A percentile compares a stretch with the other conserved stretches of the same genome.
These are phyloP conservation scores for Corbicula japonica DNA, from an alignment of 2,888 invertebrate genomes.

Conservation along the genomic window DNA sequence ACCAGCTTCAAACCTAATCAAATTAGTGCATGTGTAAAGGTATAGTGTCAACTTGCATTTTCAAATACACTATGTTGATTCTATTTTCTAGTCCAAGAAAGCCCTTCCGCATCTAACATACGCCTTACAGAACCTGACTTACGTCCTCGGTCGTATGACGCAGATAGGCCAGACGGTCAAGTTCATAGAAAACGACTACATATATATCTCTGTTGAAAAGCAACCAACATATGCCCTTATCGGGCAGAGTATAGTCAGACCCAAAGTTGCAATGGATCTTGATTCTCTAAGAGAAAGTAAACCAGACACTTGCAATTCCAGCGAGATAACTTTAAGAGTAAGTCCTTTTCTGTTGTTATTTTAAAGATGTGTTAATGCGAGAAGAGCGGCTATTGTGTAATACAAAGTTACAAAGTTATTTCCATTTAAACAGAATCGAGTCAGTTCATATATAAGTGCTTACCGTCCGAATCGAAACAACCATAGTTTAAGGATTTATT, in stretches of 20 bases:
- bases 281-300: constrained; percentile 9
- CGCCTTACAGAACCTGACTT: constrained; percentile 45
- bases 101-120: constrained; percentile 46
- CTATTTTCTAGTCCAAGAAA: constrained; percentile 49
- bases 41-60: no score
- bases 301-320: constrained; percentile 32
- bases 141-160: constrained; percentile 33
- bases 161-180: constrained; percentile 36
- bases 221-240: constrained; percentile 24
- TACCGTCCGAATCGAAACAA: no score
- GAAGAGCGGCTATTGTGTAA: no score
- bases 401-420: no score
- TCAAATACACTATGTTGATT: constrained; percentile 10
- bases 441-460: no score
- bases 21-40: no score
- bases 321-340: constrained; percentile 45
- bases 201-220: constrained; percentile 57
- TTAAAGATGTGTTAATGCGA: no score
- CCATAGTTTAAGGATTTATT: no score
- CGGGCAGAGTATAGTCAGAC: constrained; percentile 27
- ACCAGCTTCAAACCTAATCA: no score
- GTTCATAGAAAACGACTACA: constrained; percentile 49
- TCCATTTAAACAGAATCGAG: no score
- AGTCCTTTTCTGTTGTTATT: no score
- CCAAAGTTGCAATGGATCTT: constrained; percentile 44